Evolutionary conservation across 2,888 invertebrate species (phyloP).

Genomic region (Clostera curtula): DNA sequence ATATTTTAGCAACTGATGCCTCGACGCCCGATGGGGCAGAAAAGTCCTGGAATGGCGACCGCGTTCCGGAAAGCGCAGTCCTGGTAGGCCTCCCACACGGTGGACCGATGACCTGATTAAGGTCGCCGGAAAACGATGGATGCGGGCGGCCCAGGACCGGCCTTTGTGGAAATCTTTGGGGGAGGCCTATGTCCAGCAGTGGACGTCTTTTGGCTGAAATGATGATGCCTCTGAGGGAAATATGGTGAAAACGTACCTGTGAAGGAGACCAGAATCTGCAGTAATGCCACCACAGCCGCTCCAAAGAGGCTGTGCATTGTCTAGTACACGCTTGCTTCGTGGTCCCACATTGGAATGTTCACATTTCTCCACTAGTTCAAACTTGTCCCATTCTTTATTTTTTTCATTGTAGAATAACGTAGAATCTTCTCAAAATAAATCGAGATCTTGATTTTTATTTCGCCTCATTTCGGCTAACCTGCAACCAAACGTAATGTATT

Average conservation of each 20-base stretch:
- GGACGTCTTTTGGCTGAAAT: too few species aligned
- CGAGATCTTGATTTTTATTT: slow-evolving; percentile 19
- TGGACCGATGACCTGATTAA: too few species aligned
- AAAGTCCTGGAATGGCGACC: too few species aligned
- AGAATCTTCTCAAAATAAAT: slow-evolving; percentile 10
- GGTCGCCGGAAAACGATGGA: too few species aligned
- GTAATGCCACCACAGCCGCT: slow-evolving; percentile 55
- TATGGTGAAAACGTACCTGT: slow-evolving; percentile 40
- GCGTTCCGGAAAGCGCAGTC: too few species aligned
- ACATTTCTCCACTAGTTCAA: slow-evolving; percentile 22
- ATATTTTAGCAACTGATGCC: too few species aligned
- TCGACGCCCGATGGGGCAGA: too few species aligned
- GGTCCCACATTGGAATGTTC: slow-evolving; percentile 55
- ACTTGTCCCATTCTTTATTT: slow-evolving; percentile 36
- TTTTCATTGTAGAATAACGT: slow-evolving; percentile 38
- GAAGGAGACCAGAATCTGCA: slow-evolving; percentile 56
- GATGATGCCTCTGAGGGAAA: neutral
- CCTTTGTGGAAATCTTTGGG: too few species aligned
- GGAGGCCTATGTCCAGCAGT: too few species aligned
- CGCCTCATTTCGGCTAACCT: slow-evolving; percentile 37
- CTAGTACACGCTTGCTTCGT: slow-evolving; percentile 49
- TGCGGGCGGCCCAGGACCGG: too few species aligned
- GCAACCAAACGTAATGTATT: slow-evolving; percentile 27
- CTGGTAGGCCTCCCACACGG: too few species aligned
- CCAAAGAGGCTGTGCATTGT: slow-evolving; percentile 64